Evolutionary conservation across 1,140 invertebrate species (phyloP).

Genomic region (Luehdorfia chinensis): DNA sequence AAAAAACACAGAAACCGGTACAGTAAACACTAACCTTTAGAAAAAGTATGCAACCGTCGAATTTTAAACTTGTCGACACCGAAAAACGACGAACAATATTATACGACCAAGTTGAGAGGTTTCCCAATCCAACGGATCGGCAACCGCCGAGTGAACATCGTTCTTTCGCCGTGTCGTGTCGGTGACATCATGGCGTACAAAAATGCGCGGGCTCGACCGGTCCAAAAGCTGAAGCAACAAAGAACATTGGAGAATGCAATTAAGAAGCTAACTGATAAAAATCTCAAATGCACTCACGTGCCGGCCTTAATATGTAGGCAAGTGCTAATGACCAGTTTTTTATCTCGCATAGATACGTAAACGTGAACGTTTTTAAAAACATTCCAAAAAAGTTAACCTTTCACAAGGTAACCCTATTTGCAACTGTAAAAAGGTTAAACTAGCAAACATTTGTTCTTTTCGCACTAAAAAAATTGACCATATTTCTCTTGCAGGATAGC

Average conservation of each 20-base stretch:
- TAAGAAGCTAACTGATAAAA: conserved; percentile 8
- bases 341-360: too few relatives aligned
- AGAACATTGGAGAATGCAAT: conserved; percentile 12
- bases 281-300: conserved; percentile 6
- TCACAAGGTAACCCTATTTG: too few relatives aligned
- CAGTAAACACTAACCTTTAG: not conserved
- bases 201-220: conserved; percentile 6
- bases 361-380: too few relatives aligned
- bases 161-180: not conserved
- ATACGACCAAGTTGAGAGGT: not conserved
- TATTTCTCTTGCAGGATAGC: too few relatives aligned
- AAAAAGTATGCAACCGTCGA: conserved; percentile 3
- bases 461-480: too few relatives aligned
- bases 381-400: too few relatives aligned
- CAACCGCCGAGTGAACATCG: not conserved
- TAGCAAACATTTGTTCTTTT: too few relatives aligned
- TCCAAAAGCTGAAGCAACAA: conserved; percentile 7
- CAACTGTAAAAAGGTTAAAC: too few relatives aligned
- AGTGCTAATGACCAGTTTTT: too few relatives aligned
- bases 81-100: not conserved
- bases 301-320: too few relatives aligned
- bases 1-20: conserved; percentile 13
- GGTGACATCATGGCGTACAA: conserved; percentile 9
- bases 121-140: not conserved
- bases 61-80: not conserved